Conservation (phyloP, 1,140 invertebrate genomes). For the Caenorhabditis latens region DNA sequence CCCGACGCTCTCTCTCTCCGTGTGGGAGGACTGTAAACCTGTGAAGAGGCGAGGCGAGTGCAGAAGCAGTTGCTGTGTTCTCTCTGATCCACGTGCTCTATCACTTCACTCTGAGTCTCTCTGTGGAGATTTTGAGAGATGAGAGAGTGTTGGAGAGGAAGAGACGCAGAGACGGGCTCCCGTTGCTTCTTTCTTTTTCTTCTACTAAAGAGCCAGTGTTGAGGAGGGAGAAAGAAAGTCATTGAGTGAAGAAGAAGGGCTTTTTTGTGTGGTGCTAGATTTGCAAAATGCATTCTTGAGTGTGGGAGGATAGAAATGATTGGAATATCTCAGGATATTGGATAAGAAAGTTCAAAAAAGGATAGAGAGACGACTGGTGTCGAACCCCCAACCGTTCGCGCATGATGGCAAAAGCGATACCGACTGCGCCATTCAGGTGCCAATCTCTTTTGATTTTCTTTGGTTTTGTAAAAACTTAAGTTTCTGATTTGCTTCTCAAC, state of each 20-base stretch:
- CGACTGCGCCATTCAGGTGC: no score
- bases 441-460: no score
- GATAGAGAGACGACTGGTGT: no score
- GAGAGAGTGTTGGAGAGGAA: constrained; percentile 12
- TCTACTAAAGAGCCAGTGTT: constrained; percentile 5
- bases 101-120: constrained; percentile 17
- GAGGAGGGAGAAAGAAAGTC: constrained; percentile 4
- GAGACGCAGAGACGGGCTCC: neutral
- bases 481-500: no score
- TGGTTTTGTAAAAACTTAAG: no score
- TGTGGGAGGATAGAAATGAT: constrained; percentile 4
- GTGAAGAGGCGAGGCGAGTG: constrained; percentile 39
- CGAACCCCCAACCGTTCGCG: no score
- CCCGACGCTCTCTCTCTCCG: constrained; percentile 11
- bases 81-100: neutral
- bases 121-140: neutral
- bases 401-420: no score
- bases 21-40: constrained; percentile 54
- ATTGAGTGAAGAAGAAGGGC: neutral
- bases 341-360: no score
- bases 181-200: neutral
- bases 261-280: neutral
- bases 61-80: constrained; percentile 5
- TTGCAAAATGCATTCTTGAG: constrained; percentile 4
- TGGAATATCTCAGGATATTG: neutral